These are phyloP conservation scores for Cichlasoma orientale DNA, from an alignment of 2,797 vertebrate species.

Conservation along the genomic window DNA sequence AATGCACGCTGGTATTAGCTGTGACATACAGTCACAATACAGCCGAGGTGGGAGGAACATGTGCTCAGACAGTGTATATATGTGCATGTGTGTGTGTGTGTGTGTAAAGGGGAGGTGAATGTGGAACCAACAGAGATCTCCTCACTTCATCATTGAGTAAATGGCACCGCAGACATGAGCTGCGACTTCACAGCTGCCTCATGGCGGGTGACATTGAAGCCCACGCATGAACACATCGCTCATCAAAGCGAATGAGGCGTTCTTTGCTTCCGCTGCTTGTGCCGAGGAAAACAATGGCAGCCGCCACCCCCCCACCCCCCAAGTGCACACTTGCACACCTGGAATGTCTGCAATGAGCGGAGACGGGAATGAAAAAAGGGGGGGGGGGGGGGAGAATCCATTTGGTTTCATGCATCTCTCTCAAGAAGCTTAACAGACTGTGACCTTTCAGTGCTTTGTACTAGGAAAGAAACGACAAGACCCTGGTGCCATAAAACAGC, in stretches of 20 bases:
- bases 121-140: constrained; percentile 70
- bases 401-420: constrained; percentile 71
- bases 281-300: constrained; percentile 65
- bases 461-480: constrained; percentile 66
- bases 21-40: constrained; percentile 66
- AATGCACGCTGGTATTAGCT: constrained; percentile 64
- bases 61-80: constrained; percentile 42
- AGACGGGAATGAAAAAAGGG: constrained; percentile 42
- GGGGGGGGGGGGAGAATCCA: constrained; percentile 36
- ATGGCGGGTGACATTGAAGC: constrained; percentile 77
- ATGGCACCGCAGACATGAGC: constrained; percentile 72
- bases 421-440: constrained; percentile 75
- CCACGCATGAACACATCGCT: constrained; percentile 77
- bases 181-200: constrained; percentile 76
- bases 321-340: constrained; percentile 67
- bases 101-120: constrained; percentile 46
- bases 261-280: constrained; percentile 63
- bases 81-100: constrained; percentile 2
- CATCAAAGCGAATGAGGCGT: constrained; percentile 80
- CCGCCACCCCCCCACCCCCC: background rate
- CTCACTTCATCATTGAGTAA: constrained; percentile 78
- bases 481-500: constrained; percentile 63
- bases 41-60: constrained; percentile 60
- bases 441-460: constrained; percentile 70
- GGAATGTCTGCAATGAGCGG: constrained; percentile 67